Base-by-base conservation (phyloP, 2,797 vertebrate genomes). In the Parauchenoglanis punctatus region DNA sequence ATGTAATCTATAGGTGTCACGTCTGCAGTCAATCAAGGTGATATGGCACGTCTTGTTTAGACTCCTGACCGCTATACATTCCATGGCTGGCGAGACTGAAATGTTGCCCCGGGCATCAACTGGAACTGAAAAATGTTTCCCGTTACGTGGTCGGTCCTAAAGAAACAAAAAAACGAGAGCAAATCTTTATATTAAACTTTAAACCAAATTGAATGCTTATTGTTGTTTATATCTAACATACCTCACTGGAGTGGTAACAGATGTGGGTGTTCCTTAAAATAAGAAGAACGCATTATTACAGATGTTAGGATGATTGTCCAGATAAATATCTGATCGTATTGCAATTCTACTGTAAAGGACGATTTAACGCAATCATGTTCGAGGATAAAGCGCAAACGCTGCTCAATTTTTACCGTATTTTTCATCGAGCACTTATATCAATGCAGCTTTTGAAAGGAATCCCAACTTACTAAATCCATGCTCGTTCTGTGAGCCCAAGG, bases 71-170 rank as follows among this genome's bases (percentile, higher is more conserved):
- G 63, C 81, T 61, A 68, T 0, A 40, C 28, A 83, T 87, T 90
- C 91, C 87, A 93, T 65, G 15, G 88, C 65, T 92, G 93, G 58
- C 95, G 94, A 67, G 94, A 95, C 12, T 92, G 94, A 40, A 91
- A 80, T 65, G 92, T 86, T 83, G 92, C 91, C 84, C 91, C 92
- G 40, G 85, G 88, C 85, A 93, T 87, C 61, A 94, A 92, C 85
- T 92, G 94, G 85, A 93, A 91, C 76, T 91, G 94, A 90, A 94
- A 94, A 83, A 88, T 89, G 77, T 90, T 92, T n/a, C 95, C 93
- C 49, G 92, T 94, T 86, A 90, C 91, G 31, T 85, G 91, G 40
- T 84, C 92, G 56, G 85, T 83, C 91, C 96, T 96, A 83, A 54
- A 81, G 72, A 44, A 28, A 49, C 59, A 35, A 35, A 72, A 72